These are phyloP conservation scores for Loriculus beryllinus DNA, from an alignment of 2,797 vertebrate genomes.

Conservation along the genomic window DNA sequence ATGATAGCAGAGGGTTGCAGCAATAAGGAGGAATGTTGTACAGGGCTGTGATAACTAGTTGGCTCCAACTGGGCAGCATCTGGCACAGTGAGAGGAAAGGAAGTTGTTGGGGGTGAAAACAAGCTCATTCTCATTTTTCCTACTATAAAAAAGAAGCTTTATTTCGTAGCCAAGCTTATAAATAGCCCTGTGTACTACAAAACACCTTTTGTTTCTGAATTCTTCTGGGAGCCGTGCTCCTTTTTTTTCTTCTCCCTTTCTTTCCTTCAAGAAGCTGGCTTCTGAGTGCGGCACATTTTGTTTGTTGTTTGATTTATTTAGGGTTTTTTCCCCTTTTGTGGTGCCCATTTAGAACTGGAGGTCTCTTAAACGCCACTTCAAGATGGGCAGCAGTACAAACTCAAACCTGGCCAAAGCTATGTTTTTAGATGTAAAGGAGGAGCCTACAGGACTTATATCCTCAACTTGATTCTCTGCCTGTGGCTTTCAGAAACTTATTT, in stretches of 20 bases:
- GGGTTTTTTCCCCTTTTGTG: not conserved
- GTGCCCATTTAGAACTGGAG: not conserved
- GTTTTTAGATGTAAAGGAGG: not conserved
- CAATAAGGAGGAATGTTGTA: not conserved
- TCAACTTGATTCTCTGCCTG: not conserved
- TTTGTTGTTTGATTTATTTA: not conserved
- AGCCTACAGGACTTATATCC: not conserved
- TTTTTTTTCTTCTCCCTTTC: not conserved
- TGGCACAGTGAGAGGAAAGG: conserved; percentile 20
- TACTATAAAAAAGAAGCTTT: conserved; percentile 57
- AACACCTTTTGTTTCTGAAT: conserved; percentile 42
- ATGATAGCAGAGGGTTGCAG: not conserved
- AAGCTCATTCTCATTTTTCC: not conserved
- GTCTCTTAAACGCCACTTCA: not conserved
- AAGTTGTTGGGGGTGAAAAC: conserved; percentile 19
- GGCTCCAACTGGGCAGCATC: conserved; percentile 23
- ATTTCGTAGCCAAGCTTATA: conserved; percentile 61
- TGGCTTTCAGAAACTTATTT: not conserved
- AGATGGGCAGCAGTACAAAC: not conserved
- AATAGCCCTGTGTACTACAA: conserved; percentile 37
- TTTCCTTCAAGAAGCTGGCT: not conserved
- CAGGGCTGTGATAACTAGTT: not conserved
- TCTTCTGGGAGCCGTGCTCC: not conserved
- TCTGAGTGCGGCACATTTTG: not conserved
- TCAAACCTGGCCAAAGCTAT: not conserved